Percentiles rank a stretch among this genome's conserved stretches.
phyloP scores from a whole-genome alignment of 2,888 invertebrate species.

The Eupithecia abbreviata region DNA sequence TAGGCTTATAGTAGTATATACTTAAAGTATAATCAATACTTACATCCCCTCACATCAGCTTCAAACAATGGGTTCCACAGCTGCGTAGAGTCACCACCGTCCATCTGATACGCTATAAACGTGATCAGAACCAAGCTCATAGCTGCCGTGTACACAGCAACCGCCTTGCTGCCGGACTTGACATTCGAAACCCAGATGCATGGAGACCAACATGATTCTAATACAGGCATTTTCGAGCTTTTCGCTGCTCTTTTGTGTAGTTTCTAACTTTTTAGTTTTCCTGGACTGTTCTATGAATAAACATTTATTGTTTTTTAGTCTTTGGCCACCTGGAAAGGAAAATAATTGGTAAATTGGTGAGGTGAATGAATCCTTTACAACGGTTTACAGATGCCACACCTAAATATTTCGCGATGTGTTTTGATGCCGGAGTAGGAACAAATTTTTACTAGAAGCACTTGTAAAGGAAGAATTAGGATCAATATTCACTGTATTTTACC shows the following conservation, averaged over 20 bases:
- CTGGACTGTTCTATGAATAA: neutral
- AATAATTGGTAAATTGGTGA: neutral
- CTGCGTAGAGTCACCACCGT: constrained; percentile 95
- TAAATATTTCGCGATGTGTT: constrained; percentile 31
- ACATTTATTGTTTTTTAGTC: neutral
- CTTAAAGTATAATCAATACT: constrained; percentile 61
- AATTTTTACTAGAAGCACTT: neutral
- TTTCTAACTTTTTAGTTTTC: neutral
- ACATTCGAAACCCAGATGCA: constrained; percentile 92
- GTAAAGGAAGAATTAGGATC: neutral
- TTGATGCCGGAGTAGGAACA: neutral
- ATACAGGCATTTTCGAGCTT: constrained; percentile 79
- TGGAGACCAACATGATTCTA: constrained; percentile 94
- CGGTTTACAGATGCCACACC: constrained; percentile 40
- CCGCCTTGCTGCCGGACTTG: constrained; percentile 89
- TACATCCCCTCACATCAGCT: constrained; percentile 90
- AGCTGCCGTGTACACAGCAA: constrained; percentile 91
- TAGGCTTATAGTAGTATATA: no score
- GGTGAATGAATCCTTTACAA: neutral
- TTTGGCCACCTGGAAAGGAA: constrained; percentile 16
- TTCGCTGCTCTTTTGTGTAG: neutral
- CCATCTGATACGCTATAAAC: constrained; percentile 89
- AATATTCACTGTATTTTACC: constrained; percentile 11
- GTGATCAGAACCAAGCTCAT: constrained; percentile 90
- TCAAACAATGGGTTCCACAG: constrained; percentile 95